Base-by-base conservation (phyloP, 1,140 invertebrate species). In the Papilio xuthus region DNA sequence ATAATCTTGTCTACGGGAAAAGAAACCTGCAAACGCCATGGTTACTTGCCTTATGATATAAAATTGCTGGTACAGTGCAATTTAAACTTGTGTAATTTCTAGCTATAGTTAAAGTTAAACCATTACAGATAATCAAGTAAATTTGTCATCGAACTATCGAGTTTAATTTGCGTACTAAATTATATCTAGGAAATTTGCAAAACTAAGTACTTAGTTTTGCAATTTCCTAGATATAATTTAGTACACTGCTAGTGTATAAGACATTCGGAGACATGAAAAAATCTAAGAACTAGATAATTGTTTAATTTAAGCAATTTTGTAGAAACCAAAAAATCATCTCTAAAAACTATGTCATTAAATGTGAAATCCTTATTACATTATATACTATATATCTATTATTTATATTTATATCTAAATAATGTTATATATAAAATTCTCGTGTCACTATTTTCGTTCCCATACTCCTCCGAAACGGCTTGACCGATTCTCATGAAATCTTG, bases 41-140 rank as follows among this genome's bases (percentile, higher is more conserved):
- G 83, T 28, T 42, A 79, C 63, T 85, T 67, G 13, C 86, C 85
- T 82, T 85, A 84, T 81, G 53, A 81, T 84, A 79, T 85, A 73
- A 80, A 70, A 60, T 73, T 78, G 47, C 60, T 67, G 23, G 26
- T 69, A 15, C 26, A 63, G 23, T 44, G 10, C 26, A 73, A 75
- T 75, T 75, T 15, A 75, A 75, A 56, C 28, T 56, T 75, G 26
- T 6, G 8, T 50, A 56, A 75, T 56, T 32, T 18, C 7, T 50
- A 50, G 50, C 56, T 3, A 44, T 70, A 13, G 28, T 28, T 37
- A 18, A 75, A 56, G 73, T 75, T 75, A 32, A 75, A 32, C 23
- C 23, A 75, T 75, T 75, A 75, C 18, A 47, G 20, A 56, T 75
- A 75, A 75, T 75, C 73, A 37, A 28, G 60, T 67, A 28, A 56